phyloP scores from a whole-genome alignment of 2,797 vertebrate genomes.

The Clarias pachynema region DNA sequence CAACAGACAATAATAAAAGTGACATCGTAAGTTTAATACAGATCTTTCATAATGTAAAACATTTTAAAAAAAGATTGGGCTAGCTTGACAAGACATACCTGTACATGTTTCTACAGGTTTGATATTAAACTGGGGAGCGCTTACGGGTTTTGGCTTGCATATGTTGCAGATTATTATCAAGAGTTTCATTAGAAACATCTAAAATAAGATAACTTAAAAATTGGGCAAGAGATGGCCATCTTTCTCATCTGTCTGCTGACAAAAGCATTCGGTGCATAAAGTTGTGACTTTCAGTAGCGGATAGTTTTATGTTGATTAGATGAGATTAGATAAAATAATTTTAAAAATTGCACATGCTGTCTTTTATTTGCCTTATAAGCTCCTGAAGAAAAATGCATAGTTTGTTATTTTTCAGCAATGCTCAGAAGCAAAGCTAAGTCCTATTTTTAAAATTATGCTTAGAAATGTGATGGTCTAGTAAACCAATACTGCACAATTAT shows the following conservation, averaged over 20 bases:
- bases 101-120: conserved; percentile 7
- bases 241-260: neutral
- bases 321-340: neutral
- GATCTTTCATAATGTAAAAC: neutral
- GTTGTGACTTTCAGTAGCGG: neutral
- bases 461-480: neutral
- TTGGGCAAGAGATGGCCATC: neutral
- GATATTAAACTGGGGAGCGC: neutral
- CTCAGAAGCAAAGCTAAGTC: neutral
- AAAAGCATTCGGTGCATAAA: neutral
- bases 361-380: neutral
- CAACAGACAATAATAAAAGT: neutral
- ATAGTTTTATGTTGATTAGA: neutral
- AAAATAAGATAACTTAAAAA: neutral
- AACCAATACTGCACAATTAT: no score
- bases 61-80: neutral
- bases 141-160: neutral
- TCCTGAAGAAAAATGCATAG: neutral
- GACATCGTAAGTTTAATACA: neutral
- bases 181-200: conserved; percentile 1
- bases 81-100: neutral
- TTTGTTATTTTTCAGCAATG: neutral
- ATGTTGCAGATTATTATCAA: conserved; percentile 9
- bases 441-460: neutral
- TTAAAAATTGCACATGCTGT: neutral